These are phyloP conservation scores for Phenganax stokvisi DNA, from an alignment of 92 coral and sea anemone species.

Conservation along the genomic window DNA sequence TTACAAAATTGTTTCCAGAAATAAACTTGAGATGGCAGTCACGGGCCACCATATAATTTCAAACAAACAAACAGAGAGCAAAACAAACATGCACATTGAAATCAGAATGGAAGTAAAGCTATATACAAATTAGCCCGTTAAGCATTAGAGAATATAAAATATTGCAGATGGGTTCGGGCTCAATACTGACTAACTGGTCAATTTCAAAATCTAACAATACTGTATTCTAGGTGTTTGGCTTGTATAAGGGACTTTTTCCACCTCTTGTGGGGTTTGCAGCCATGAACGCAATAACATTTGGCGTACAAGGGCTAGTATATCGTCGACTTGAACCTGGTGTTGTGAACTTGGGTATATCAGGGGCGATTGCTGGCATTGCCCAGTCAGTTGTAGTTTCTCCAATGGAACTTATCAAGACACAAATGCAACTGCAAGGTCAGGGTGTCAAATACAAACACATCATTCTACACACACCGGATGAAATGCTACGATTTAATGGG, in stretches of 20 bases:
- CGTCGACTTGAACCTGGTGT: conserved; percentile 61
- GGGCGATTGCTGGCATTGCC: conserved; percentile 72
- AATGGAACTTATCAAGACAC: conserved; percentile 85
- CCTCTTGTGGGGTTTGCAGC: conserved; percentile 89
- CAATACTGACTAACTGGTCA: neutral
- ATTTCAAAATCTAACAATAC: neutral
- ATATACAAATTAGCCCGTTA: no score
- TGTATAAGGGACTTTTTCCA: conserved; percentile 86
- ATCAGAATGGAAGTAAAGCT: no score
- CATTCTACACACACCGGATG: conserved; percentile 43
- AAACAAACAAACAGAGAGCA: no score
- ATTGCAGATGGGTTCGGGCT: neutral
- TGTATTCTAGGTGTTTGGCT: conserved; percentile 66
- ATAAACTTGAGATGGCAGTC: no score
- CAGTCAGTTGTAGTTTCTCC: conserved; percentile 79
- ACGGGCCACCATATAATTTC: no score
- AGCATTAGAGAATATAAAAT: neutral
- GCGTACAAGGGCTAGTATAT: conserved; percentile 72
- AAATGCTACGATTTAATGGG: conserved; percentile 53
- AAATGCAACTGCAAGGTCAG: conserved; percentile 84
- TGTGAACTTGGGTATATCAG: conserved; percentile 59
- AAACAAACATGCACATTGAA: no score
- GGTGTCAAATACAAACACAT: conserved; percentile 39
- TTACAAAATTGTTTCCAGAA: no score
- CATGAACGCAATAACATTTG: conserved; percentile 87